phyloP scores from a whole-genome alignment of 2,797 vertebrate species.

The Lutjanus campechanus region DNA sequence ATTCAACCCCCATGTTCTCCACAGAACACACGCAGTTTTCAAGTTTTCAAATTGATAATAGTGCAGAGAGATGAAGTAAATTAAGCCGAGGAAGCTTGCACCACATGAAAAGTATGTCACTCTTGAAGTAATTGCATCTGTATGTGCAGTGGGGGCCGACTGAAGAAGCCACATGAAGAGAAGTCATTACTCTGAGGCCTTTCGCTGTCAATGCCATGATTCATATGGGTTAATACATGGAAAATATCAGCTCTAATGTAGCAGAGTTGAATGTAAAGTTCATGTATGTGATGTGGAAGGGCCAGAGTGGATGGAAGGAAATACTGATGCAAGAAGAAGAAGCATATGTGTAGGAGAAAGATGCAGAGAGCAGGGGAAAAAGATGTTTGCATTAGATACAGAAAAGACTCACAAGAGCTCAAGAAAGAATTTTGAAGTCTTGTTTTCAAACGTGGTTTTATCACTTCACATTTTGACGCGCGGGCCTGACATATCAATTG shows the following conservation, averaged over 20 bases:
- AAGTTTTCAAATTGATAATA: slow-evolving; percentile 39
- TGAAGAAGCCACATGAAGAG: slow-evolving; percentile 69
- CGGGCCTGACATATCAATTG: slow-evolving; percentile 19
- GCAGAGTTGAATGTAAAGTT: slow-evolving; percentile 7
- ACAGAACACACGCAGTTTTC: neutral
- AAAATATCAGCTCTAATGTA: slow-evolving; percentile 12
- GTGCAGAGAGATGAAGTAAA: slow-evolving; percentile 54
- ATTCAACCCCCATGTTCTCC: neutral
- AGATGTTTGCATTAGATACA: neutral
- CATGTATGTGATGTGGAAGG: neutral
- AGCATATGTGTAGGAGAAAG: neutral
- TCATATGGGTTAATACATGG: slow-evolving; percentile 43
- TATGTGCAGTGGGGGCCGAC: slow-evolving; percentile 39
- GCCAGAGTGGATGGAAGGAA: neutral
- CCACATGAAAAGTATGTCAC: slow-evolving; percentile 67
- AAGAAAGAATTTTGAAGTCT: slow-evolving; percentile 15
- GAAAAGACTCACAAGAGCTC: slow-evolving; percentile 6
- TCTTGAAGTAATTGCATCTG: slow-evolving; percentile 60
- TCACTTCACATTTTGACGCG: slow-evolving; percentile 30
- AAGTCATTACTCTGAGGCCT: slow-evolving; percentile 47
- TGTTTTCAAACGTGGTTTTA: slow-evolving; percentile 34
- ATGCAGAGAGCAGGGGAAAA: neutral
- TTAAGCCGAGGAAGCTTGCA: slow-evolving; percentile 31
- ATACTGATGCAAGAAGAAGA: neutral
- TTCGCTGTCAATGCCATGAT: slow-evolving; percentile 38